Base-by-base conservation (phyloP, 2,113 vertebrate species). In the Zapornia atra region DNA sequence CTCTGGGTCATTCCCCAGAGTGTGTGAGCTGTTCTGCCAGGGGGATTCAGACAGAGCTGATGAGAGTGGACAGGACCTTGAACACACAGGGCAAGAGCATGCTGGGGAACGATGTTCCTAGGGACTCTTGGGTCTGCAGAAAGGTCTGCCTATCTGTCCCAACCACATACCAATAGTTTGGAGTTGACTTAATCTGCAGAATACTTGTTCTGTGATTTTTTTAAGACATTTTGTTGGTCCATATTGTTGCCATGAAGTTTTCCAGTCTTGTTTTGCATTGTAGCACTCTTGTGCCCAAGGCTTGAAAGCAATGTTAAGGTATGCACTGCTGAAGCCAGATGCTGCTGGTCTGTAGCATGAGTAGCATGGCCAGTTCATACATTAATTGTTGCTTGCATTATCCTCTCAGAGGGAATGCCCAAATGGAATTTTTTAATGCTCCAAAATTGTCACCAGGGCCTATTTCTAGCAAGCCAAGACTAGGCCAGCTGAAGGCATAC, bases 201-300 rank as follows among this genome's bases (percentile, higher is more conserved):
- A 77, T 69, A 8, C 22, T 73, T 93, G 15, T 48, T 86, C 48
- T 46, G 44, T 46, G 44, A 46, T 46, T 48, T 22, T 60, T 82
- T 53, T 57, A 33, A 59, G 51, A 36, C 10, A 2, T 31, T 36
- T 51, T 85, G 14, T 82, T 9, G 10, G 64, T 66, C 20, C 8
- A 1, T 63, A 12, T 77, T 1, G 0, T 61, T 3, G 0, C 28
- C 11, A 5, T n/a, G 24, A 53, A 34, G 38, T 71, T 80, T 73
- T 24, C 56, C 28, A 26, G 36, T 48, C 84, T 84, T 70, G 46
- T 63, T 60, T 70, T 54, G 36, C 28, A 19, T 40, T 2, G 0
- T 40, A 24, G 33, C 34, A n/a, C 15, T 70, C 17, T 46, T 25
- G 60, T 3, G 1, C 34, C 63, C 21, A 10, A 20, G 48, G 25